Conservation (phyloP, 2,888 invertebrate species). For the Idaea straminata region DNA sequence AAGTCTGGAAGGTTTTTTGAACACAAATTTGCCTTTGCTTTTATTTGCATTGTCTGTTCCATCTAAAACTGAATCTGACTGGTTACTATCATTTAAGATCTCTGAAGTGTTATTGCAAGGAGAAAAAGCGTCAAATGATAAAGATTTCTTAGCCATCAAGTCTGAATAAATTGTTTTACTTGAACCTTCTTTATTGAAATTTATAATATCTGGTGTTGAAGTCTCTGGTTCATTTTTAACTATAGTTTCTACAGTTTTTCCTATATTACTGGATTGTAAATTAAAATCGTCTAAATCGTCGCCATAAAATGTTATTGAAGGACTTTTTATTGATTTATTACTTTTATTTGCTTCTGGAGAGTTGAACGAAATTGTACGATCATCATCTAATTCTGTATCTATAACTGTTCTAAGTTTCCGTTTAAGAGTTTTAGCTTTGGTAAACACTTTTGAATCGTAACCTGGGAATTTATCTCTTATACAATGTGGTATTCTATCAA, state of each 20-base stretch:
- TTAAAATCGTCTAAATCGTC: constrained; percentile 53
- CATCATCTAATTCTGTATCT: constrained; percentile 59
- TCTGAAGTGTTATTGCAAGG: constrained; percentile 40
- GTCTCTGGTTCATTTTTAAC: constrained; percentile 29
- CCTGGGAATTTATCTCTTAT: constrained; percentile 82
- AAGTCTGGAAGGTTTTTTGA: constrained; percentile 62
- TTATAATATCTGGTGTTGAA: constrained; percentile 53
- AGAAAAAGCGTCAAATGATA: constrained; percentile 53
- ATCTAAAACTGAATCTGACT: constrained; percentile 40
- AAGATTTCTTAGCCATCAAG: constrained; percentile 46
- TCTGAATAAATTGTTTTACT: constrained; percentile 53
- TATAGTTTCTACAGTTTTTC: constrained; percentile 14
- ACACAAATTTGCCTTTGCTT: constrained; percentile 67
- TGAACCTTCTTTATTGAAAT: constrained; percentile 38
- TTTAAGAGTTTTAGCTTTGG: constrained; percentile 78
- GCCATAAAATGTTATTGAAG: constrained; percentile 36
- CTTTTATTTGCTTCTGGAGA: constrained; percentile 23
- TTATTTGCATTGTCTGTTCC: constrained; percentile 42
- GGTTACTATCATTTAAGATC: constrained; percentile 37
- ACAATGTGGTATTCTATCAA: constrained; percentile 82
- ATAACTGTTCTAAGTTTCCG: constrained; percentile 76
- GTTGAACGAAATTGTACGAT: constrained; percentile 29
- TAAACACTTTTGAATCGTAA: constrained; percentile 78
- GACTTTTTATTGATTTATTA: constrained; percentile 27
- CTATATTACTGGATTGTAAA: constrained; percentile 37